These are phyloP conservation scores for Poeciliopsis infans DNA, from an alignment of 2,797 vertebrate genomes.

Conservation along the genomic window DNA sequence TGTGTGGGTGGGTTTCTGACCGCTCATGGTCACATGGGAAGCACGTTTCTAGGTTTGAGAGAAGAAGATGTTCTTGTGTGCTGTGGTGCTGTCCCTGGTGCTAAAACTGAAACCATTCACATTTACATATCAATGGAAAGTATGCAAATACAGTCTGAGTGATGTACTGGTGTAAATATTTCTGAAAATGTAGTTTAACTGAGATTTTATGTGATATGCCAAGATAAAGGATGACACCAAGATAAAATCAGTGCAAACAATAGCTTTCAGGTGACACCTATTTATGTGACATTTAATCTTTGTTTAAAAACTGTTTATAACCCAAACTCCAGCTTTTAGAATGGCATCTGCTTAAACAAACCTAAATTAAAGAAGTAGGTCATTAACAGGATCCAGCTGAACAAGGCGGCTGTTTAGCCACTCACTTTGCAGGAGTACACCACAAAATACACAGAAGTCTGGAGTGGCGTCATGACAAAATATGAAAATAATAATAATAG, in stretches of 20 bases:
- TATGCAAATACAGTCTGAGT: neutral
- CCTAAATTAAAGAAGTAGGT: neutral
- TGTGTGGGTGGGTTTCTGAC: conserved; percentile 59
- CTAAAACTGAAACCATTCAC: conserved; percentile 52
- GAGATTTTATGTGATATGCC: neutral
- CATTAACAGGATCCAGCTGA: neutral
- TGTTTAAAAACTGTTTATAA: neutral
- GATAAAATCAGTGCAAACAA: neutral
- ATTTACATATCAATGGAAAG: neutral
- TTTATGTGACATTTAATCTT: neutral
- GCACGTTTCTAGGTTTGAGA: conserved; percentile 33
- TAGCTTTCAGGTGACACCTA: neutral
- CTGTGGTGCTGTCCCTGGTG: conserved; percentile 78
- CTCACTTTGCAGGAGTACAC: neutral
- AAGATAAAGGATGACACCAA: neutral
- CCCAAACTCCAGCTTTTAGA: neutral
- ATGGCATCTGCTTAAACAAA: neutral
- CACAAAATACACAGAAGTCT: neutral
- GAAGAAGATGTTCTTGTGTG: conserved; percentile 13
- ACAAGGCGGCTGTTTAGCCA: neutral
- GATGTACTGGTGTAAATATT: neutral
- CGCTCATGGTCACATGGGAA: conserved; percentile 65
- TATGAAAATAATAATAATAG: neutral
- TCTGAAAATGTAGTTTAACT: neutral
- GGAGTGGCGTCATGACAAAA: neutral